phyloP scores from a whole-genome alignment of 2,113 vertebrate species.

The Bufo gargarizans region DNA sequence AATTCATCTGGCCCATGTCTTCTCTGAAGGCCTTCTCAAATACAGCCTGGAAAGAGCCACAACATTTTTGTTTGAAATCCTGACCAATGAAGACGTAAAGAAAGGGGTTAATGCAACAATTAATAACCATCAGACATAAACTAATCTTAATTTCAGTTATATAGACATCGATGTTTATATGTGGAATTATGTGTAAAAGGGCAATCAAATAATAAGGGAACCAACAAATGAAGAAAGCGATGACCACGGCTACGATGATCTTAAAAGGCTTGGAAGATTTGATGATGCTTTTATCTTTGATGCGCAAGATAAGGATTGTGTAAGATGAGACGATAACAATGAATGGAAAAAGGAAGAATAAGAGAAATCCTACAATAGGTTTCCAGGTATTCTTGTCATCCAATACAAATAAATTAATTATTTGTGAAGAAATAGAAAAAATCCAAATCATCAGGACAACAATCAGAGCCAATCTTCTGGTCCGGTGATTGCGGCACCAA shows the following conservation, averaged over 20 bases:
- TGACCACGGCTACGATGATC: slow-evolving; percentile 81
- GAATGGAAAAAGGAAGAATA: slow-evolving; percentile 81
- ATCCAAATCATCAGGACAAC: slow-evolving; percentile 78
- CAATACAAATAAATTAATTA: no score
- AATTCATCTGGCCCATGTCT: slow-evolving; percentile 44
- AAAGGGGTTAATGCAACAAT: slow-evolving; percentile 88
- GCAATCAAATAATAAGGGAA: slow-evolving; percentile 81
- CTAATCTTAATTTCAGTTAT: background rate
- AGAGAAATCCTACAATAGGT: slow-evolving; percentile 72
- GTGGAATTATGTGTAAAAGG: slow-evolving; percentile 65
- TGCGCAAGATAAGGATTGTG: slow-evolving; percentile 72
- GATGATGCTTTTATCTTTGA: slow-evolving; percentile 72
- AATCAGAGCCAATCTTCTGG: slow-evolving; percentile 70
- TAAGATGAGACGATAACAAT: slow-evolving; percentile 79
- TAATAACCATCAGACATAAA: slow-evolving; percentile 80
- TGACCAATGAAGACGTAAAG: slow-evolving; percentile 81
- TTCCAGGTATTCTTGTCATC: no score
- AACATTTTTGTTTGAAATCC: slow-evolving; percentile 74
- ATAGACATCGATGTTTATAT: background rate
- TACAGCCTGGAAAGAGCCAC: slow-evolving; percentile 61
- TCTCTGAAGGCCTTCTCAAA: slow-evolving; percentile 68
- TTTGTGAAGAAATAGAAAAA: background rate
- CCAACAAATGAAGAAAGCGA: slow-evolving; percentile 83
- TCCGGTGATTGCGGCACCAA: slow-evolving; percentile 84
- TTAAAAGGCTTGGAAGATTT: slow-evolving; percentile 80